phyloP scores from a whole-genome alignment of 2,888 invertebrate species.

The Archips crataeganus region DNA sequence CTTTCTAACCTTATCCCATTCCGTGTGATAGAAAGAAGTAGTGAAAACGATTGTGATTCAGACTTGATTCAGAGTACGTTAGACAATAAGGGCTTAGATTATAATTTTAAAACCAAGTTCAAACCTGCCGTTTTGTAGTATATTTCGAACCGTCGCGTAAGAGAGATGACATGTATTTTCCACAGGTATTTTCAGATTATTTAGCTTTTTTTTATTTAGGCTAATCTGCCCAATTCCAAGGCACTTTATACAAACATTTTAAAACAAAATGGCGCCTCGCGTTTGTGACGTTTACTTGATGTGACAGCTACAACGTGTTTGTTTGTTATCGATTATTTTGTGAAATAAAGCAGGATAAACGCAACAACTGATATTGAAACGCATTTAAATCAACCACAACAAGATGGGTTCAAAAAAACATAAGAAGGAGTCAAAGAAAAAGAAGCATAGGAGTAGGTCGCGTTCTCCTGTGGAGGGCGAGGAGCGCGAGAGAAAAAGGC shows the following conservation, averaged over 20 bases:
- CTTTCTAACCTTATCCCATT: too few species aligned
- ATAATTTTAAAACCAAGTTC: too few species aligned
- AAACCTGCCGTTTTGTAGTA: too few species aligned
- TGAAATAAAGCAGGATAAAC: neutral
- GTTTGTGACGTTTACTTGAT: slow-evolving; percentile 3
- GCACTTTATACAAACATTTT: neutral
- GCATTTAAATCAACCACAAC: neutral
- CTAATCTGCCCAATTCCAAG: neutral
- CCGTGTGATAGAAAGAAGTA: too few species aligned
- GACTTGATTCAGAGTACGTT: too few species aligned
- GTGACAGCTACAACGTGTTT: slow-evolving; percentile 21
- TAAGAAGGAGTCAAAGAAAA: slow-evolving; percentile 89
- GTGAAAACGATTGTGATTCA: too few species aligned
- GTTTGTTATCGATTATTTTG: slow-evolving; percentile 6
- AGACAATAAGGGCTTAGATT: too few species aligned
- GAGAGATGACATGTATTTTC: too few species aligned
- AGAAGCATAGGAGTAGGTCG: slow-evolving; percentile 87
- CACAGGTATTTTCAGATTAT: too few species aligned
- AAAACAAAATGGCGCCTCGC: slow-evolving; percentile 20
- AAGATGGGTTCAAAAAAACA: slow-evolving; percentile 91
- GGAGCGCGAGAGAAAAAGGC: slow-evolving; percentile 83
- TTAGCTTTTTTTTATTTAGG: neutral
- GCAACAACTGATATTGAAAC: neutral
- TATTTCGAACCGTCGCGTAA: too few species aligned
- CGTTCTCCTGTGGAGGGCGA: slow-evolving; percentile 84